A percentile compares a stretch with the other conserved stretches of the same genome.
Evolutionary conservation across 2,888 invertebrate species (phyloP).

Genomic region (Lepas anatifera): DNA sequence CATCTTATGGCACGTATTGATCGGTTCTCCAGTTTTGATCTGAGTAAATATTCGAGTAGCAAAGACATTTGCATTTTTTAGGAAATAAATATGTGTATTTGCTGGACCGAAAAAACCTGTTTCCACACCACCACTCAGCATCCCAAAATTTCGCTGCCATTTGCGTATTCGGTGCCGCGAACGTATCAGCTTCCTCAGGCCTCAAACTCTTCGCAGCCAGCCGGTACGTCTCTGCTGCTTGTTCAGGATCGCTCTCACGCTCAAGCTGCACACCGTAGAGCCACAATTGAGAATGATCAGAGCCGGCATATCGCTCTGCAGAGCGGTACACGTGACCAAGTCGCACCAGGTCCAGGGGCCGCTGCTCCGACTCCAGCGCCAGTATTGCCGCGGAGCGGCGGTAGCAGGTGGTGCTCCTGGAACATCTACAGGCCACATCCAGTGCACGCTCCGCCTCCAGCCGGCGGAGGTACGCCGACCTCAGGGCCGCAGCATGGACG

Average conservation of each 20-base stretch:
- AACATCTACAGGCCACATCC: neutral
- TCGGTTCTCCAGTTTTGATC: too few species aligned
- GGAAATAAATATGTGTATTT: too few species aligned
- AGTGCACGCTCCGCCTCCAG: neutral
- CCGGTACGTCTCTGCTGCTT: slow-evolving; percentile 44
- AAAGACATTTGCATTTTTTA: too few species aligned
- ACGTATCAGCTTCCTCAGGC: slow-evolving; percentile 38
- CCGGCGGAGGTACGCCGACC: neutral
- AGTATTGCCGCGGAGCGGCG: neutral
- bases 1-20: too few species aligned
- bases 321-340: neutral
- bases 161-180: slow-evolving; percentile 28
- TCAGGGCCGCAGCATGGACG: neutral
- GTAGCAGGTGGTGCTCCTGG: neutral
- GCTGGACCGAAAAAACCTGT: too few species aligned
- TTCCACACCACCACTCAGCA: too few species aligned
- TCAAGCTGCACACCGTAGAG: slow-evolving; percentile 58
- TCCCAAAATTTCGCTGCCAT: neutral
- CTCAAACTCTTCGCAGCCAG: slow-evolving; percentile 49
- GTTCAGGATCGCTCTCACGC: slow-evolving; percentile 45
- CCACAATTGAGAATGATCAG: slow-evolving; percentile 46
- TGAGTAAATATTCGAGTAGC: too few species aligned
- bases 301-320: neutral
- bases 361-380: neutral
- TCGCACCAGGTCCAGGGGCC: neutral